Base-by-base conservation (phyloP, 2,797 vertebrate genomes). In the Coregonus sp. region DNA sequence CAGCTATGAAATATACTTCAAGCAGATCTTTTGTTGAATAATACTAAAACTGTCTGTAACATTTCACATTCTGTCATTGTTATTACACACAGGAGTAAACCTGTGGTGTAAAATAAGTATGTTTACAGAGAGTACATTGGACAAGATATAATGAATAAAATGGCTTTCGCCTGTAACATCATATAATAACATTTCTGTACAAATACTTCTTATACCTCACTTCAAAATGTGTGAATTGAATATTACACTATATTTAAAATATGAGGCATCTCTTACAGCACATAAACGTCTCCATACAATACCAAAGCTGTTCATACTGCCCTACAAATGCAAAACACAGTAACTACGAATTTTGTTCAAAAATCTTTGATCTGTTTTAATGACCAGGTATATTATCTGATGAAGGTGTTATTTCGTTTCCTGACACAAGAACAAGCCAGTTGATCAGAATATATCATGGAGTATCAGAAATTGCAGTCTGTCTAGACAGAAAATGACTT, bases 211-310 rank as follows among this genome's bases (percentile, higher is more conserved):
- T 79, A 85, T 81, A 81, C 40, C 40, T 84, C 78, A 85, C 79
- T 79, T 79, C 73, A 78, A 75, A 83, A 86, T 56, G 5, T 85
- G 77, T 86, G 78, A 78, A 84, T 80, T 50, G 37, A 87, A 86
- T 86, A 87, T 78, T 47, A 89, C 87, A 86, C 81, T 89, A 86
- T 88, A 89, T 90, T 86, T 85, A 85, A 77, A 90, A 85, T 82
- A 85, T 35, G 70, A 84, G 80, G 78, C 72, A 81, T 82, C 40
- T 80, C 70, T 79, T 66, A 78, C 73, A 80, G 40, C 9, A 47
- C 40, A 47, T 47, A 2, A 47, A 47, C 40, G 40, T 47, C 40
- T 47, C 40, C 40, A 47, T 47, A 47, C 40, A 47, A 47, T 47
- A 47, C 7, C 40, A 47, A 47, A 47, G 40, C 9, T 47, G 40